Percentiles rank a stretch among this genome's conserved stretches.
phyloP scores from a whole-genome alignment of 2,888 invertebrate species.

The Bursaphelenchus okinawaensis region DNA sequence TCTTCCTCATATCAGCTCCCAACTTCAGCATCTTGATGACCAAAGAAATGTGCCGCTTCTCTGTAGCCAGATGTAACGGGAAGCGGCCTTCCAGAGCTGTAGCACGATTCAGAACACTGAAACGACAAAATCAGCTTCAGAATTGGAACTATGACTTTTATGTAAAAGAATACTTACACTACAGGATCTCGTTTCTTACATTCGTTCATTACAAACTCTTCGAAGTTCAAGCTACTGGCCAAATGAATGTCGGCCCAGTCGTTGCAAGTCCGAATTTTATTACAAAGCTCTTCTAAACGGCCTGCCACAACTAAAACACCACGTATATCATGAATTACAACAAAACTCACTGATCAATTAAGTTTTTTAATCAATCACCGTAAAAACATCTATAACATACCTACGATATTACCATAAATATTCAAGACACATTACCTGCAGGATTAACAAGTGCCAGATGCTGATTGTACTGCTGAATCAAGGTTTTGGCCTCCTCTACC shows the following conservation, averaged over 20 bases:
- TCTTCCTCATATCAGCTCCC: constrained; percentile 24
- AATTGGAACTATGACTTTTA: no score
- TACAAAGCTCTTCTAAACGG: constrained; percentile 8
- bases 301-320: neutral
- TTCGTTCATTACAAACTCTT: constrained; percentile 6
- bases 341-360: no score
- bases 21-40: constrained; percentile 12
- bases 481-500: neutral
- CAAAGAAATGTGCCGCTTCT: constrained; percentile 5
- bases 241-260: constrained; percentile 23
- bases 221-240: constrained; percentile 18
- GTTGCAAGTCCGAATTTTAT: neutral
- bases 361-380: neutral
- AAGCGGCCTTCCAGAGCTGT: constrained; percentile 12
- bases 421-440: neutral
- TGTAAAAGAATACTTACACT: constrained; percentile 6
- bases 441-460: neutral
- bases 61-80: constrained; percentile 19
- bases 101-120: constrained; percentile 17
- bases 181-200: constrained; percentile 13
- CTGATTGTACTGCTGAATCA: neutral
- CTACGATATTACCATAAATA: no score
- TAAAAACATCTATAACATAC: no score
- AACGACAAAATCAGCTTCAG: no score
- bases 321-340: no score